A percentile compares a stretch with the other conserved stretches of the same genome.
Conservation (phyloP, 2,888 invertebrate species). For the Crossocerus cetratus region DNA sequence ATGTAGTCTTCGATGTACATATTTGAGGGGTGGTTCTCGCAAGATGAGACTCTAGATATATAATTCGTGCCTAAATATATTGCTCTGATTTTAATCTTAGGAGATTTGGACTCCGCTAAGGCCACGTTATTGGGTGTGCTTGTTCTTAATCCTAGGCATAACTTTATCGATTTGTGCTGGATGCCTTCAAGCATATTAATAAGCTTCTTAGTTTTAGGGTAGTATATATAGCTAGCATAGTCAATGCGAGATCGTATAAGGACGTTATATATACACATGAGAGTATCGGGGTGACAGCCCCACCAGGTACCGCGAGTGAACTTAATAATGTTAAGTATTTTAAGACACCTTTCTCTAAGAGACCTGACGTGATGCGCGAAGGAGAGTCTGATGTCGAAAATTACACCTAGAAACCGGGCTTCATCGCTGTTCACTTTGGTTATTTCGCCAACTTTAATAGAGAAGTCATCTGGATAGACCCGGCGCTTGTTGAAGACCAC, state of each 20-base stretch:
- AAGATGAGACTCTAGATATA: not conserved
- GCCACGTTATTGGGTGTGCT: not conserved
- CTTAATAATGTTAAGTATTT: not conserved
- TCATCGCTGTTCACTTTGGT: not conserved
- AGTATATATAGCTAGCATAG: not conserved
- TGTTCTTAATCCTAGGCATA: not conserved
- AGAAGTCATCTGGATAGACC: too few relatives aligned
- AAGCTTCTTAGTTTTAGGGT: not conserved
- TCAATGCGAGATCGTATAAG: not conserved
- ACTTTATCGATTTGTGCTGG: not conserved
- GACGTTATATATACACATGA: not conserved
- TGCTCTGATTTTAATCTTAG: not conserved
- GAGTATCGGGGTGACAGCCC: not conserved
- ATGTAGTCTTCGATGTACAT: not conserved
- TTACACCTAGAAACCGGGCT: not conserved
- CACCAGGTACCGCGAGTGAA: not conserved
- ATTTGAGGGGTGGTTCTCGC: not conserved
- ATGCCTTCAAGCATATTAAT: not conserved
- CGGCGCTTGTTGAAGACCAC: too few relatives aligned
- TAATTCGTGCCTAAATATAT: not conserved
- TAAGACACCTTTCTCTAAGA: not conserved
- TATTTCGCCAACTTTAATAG: too few relatives aligned
- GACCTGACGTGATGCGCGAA: not conserved
- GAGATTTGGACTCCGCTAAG: not conserved
- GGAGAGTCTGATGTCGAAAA: not conserved